Evolutionary conservation across 2,888 invertebrate genomes (phyloP), one percentile per base, ranked within the genome.

Genomic region (Heliconius erato): DNA sequence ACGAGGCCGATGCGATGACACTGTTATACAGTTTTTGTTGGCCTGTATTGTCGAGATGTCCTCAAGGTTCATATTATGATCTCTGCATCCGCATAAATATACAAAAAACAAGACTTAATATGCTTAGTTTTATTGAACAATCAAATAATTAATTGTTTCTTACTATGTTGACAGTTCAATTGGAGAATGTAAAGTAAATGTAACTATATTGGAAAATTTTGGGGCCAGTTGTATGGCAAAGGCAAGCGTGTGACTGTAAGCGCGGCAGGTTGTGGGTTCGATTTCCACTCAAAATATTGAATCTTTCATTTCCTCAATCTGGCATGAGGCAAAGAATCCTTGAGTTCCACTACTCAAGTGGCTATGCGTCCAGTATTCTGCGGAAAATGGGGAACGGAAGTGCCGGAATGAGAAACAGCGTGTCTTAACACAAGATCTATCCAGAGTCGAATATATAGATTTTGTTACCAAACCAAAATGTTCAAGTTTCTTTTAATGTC

Each of bases 1-100:
- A 86, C 93, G 91, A 94, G 93, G 93, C 89, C 91, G 87, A 80
- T 85, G 81, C 86, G 91, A 92, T 92, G 92, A 92, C 91, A 92
- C 88, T 89, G 88, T 87, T 84, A 84, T 86, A 85, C 85, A 88
- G 86, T 91, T 93, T 93, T 93, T 87, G 88, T 87, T 86, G 79
- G 81, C 77, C 76, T 81, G 83, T 69, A 87, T 86, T 86, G 85
- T 85, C 80, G 83, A 83, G 84, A 85, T 84, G 84, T 85, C 86
- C 85, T 85, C 87, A 86, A 86, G 86, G 87, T 80, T 85, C 80
- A 83, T 76, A 85, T 32, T 32, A 40, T 84, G 78, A 85, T 85
- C 77, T 77, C 69, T 78, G 68, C 85, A 81, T 87, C 84, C 85
- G 86, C 80, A 74, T 79, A 74, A 71, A 67, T 79, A 77, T n/a